A percentile compares a stretch with the other conserved stretches of the same genome.
phyloP scores from a whole-genome alignment of 37 sponge, comb jelly and placozoan genomes.

The Aphrocallistes beatrix region DNA sequence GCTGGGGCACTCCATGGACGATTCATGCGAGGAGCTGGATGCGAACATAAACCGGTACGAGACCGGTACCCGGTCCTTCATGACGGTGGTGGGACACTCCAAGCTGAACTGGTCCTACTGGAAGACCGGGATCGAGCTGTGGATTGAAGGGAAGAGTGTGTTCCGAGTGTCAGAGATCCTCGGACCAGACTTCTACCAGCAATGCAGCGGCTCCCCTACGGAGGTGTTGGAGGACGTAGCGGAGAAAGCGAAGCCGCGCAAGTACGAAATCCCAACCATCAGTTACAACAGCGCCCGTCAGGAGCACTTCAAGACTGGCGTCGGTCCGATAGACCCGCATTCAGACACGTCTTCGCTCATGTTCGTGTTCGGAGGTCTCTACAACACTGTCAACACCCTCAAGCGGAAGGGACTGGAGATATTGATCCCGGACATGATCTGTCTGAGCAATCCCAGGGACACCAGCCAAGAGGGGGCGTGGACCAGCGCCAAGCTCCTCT shows the following conservation, averaged over 20 bases:
- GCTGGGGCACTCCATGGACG: constrained; percentile 25
- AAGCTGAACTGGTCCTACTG: constrained; percentile 73
- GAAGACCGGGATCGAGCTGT: constrained; percentile 79
- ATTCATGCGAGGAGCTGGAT: constrained; percentile 28
- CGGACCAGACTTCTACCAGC: constrained; percentile 28
- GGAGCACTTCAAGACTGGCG: neutral
- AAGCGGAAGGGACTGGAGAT: constrained; percentile 57
- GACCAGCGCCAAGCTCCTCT: constrained; percentile 62
- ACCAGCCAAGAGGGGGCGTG: constrained; percentile 33
- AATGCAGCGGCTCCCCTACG: constrained; percentile 36
- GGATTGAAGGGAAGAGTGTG: constrained; percentile 57
- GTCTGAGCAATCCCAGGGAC: constrained; percentile 24
- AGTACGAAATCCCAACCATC: neutral
- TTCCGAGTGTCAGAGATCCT: constrained; percentile 53
- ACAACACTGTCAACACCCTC: constrained; percentile 33
- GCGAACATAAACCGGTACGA: neutral
- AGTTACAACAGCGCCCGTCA: neutral
- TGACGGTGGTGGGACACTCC: neutral
- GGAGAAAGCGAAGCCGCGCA: neutral
- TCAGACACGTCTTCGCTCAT: constrained; percentile 32
- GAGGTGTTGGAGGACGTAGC: neutral
- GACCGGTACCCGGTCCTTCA: neutral
- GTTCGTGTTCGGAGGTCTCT: constrained; percentile 49
- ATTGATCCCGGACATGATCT: constrained; percentile 51
- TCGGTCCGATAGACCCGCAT: constrained; percentile 41